Evolutionary conservation across 2,888 invertebrate species (phyloP), one percentile per base, ranked within the genome.

Genomic region (Myathropa florea): DNA sequence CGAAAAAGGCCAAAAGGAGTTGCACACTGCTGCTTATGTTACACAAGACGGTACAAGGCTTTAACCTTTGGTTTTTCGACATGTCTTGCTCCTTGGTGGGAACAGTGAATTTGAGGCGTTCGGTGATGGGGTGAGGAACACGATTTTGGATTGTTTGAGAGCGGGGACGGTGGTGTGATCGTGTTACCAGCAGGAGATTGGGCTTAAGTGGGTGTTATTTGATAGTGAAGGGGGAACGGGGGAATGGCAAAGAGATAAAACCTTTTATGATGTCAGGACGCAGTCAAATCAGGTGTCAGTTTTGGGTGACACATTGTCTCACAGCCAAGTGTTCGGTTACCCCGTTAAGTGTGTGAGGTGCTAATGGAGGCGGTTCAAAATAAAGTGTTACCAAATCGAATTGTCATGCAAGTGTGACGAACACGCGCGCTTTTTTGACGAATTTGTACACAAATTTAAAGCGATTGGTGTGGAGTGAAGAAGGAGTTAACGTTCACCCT

Each of bases 61-160:
- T 85, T 78, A 85, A 82, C 85, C 85, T 82, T 85, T 77, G 77
- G 72, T 77, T 70, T 64, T 36, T 72, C 68, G 70, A 82, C 82
- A 73, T 85, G 59, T 68, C 68, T 63, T 67, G 73, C 63, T 46
- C 72, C 53, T 65, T 12, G 64, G 10, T 64, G 53, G 14, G 24
- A 33, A 46, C 21, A 59, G 12, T 28, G 64, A 78, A 78, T 73
- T 68, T 46, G 64, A 78, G 83, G 72, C 83, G 21, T 39, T 26
- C 46, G 68, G 76, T 14, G 23, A 4, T 57, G 55, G 55, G 4
- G 6, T 10, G 2, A 9, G 24, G 4, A 7, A 24, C 23, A 3
- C 24, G n/a, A n/a, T 9, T 9, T 14, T 9, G 23, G 4, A 23
- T 4, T 3, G 24, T 57, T 21, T 18, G 33, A 3, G 33, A 14